These are phyloP conservation scores for Anoplophora glabripennis DNA, from an alignment of 1,140 invertebrate genomes.

Conservation along the genomic window DNA sequence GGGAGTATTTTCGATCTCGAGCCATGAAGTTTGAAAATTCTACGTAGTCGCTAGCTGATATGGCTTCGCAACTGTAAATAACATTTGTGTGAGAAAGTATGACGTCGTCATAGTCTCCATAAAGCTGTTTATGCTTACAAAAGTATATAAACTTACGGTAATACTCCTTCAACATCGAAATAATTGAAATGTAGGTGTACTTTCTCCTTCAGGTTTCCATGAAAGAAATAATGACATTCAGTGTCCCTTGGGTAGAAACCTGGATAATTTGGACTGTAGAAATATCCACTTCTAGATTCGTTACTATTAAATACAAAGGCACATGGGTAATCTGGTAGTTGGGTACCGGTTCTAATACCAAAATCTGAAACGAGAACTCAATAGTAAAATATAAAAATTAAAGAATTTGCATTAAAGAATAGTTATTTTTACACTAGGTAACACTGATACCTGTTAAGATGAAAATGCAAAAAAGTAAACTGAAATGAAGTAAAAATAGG, in stretches of 20 bases:
- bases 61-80: conserved; percentile 73
- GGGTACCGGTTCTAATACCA: conserved; percentile 74
- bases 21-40: conserved; percentile 93
- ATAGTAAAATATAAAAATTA: too few relatives aligned
- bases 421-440: too few relatives aligned
- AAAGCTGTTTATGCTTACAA: background rate
- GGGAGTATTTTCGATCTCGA: conserved; percentile 77
- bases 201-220: conserved; percentile 75
- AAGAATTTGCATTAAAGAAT: too few relatives aligned
- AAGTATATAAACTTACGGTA: conserved; percentile 66
- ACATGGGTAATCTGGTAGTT: conserved; percentile 72
- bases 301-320: conserved; percentile 81
- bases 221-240: conserved; percentile 93
- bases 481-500: too few relatives aligned
- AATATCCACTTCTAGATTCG: conserved; percentile 73
- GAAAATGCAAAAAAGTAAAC: too few relatives aligned
- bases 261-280: conserved; percentile 90
- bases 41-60: conserved; percentile 87
- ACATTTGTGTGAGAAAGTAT: background rate
- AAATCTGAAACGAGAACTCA: conserved; percentile 60
- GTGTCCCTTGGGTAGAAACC: conserved; percentile 89
- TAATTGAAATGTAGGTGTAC: conserved; percentile 84
- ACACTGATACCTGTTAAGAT: too few relatives aligned
- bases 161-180: conserved; percentile 89
- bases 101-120: background rate